Evolutionary conservation across 2,797 vertebrate genomes (phyloP).

Genomic region (Paratrypauchen microcephalus): DNA sequence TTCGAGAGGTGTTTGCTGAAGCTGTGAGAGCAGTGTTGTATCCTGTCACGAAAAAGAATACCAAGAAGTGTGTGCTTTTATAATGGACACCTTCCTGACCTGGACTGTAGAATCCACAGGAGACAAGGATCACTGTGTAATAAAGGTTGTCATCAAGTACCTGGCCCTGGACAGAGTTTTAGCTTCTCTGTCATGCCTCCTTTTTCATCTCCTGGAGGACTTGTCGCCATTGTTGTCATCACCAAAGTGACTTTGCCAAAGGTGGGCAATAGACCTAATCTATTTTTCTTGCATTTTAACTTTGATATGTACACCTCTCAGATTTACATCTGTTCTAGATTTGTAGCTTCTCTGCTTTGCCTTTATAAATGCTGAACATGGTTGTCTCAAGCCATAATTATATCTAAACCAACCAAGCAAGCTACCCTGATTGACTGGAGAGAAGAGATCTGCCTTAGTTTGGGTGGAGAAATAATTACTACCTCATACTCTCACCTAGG

Average conservation of each 20-base stretch:
- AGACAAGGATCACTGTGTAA: slow-evolving; percentile 56
- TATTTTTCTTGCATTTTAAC: slow-evolving; percentile 66
- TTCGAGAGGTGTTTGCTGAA: slow-evolving; percentile 90
- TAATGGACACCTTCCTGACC: slow-evolving; percentile 71
- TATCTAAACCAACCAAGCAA: slow-evolving; percentile 57
- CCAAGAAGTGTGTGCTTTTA: slow-evolving; percentile 89
- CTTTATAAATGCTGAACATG: slow-evolving; percentile 65
- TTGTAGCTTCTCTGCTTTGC: slow-evolving; percentile 69
- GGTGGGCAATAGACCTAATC: slow-evolving; percentile 58
- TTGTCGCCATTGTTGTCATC: slow-evolving; percentile 62
- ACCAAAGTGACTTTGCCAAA: slow-evolving; percentile 74
- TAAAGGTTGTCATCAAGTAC: slow-evolving; percentile 34
- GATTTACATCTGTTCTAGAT: slow-evolving; percentile 64
- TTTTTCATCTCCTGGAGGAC: slow-evolving; percentile 62
- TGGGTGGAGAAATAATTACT: slow-evolving; percentile 73
- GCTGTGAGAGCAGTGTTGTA: slow-evolving; percentile 90
- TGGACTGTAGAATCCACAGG: slow-evolving; percentile 61
- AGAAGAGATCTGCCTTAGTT: slow-evolving; percentile 70
- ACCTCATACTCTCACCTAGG: slow-evolving; percentile 74
- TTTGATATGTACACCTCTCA: slow-evolving; percentile 70
- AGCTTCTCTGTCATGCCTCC: slow-evolving; percentile 52
- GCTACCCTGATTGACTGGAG: slow-evolving; percentile 73
- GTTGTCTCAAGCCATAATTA: slow-evolving; percentile 68
- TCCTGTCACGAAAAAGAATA: slow-evolving; percentile 88
- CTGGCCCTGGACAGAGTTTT: slow-evolving; percentile 47